phyloP scores from a whole-genome alignment of 2,888 invertebrate species.

The Limenitis camilla region DNA sequence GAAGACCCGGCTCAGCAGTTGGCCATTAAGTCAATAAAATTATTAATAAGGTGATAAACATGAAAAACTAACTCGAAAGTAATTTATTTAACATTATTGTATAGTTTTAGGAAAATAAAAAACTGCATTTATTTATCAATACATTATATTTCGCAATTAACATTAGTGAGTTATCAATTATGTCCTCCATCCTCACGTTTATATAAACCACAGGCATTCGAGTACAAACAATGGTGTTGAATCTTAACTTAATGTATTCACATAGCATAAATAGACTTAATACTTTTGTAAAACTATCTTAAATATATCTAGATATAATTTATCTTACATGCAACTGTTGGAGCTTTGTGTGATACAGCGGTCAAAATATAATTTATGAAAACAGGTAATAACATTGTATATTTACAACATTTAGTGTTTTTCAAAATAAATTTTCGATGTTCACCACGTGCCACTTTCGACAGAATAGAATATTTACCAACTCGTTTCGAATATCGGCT shows the following conservation, averaged over 20 bases:
- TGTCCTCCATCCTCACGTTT: constrained; percentile 30
- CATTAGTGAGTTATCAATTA: constrained; percentile 41
- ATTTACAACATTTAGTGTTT: not conserved
- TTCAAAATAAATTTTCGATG: not conserved
- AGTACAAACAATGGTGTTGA: constrained; percentile 34
- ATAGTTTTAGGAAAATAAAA: constrained; percentile 4
- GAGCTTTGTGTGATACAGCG: constrained; percentile 7
- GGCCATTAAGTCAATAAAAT: no score
- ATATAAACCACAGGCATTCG: constrained; percentile 41
- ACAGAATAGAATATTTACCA: not conserved
- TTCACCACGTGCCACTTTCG: not conserved
- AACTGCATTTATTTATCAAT: constrained; percentile 11
- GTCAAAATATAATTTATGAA: no score
- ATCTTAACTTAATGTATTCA: constrained; percentile 29
- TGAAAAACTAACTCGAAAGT: no score
- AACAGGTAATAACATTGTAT: no score
- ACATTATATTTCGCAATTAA: constrained; percentile 44
- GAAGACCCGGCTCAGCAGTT: no score
- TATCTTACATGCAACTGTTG: constrained; percentile 28
- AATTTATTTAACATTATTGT: no score
- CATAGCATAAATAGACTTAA: constrained; percentile 41
- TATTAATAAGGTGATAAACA: no score
- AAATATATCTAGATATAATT: constrained; percentile 24
- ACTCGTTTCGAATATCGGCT: constrained; percentile 4
- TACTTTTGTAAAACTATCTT: constrained; percentile 32